Evolutionary conservation across 2,797 vertebrate genomes (phyloP), one percentile per base, ranked within the genome.

Genomic region (Periophthalmus magnuspinnatus): DNA sequence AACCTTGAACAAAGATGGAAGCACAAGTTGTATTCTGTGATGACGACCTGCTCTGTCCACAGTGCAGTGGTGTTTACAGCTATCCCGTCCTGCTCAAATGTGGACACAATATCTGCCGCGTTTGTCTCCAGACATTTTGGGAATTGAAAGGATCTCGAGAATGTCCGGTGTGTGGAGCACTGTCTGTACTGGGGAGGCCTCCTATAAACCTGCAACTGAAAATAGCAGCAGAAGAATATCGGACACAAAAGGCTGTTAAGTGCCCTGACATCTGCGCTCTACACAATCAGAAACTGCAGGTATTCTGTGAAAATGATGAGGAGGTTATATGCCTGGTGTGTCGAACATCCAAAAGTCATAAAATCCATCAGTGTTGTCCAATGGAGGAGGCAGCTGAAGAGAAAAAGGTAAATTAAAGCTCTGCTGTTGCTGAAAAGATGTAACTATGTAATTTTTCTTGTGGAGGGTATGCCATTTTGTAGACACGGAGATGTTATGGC

Each of bases 301-400:
- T 91, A 6, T 94, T 92, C 52, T 94, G 92, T 63, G 75, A 82
- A 33, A 90, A 89, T 0, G 91, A 93, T 1, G 82, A 87, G 13
- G 72, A 89, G 71, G 83, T 78, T 28, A 88, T 93, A 59, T 93
- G 91, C 45, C 52, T 83, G 0, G 2, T 81, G 62, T 93, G 92
- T 73, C 86, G 86, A 2, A 63, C 74, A 3, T 91, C 91, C 17
- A 90, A 24, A 38, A 69, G 58, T 8, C 93, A 94, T 5, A 90
- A 60, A 71, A 69, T 87, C 28, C 92, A 94, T 0, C 28, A 83
- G 2, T 90, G 85, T 73, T 79, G 73, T 55, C 73, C 88, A 0
- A 52, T 90, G 10, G 81, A 83, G 19, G 90, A 93, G 54, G 92
- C 88, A 0, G 81, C 88, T 3, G 38, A 19, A 2, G 75, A 91